Percentiles rank a stretch among this genome's conserved stretches.
phyloP scores from a whole-genome alignment of 2,113 vertebrate species.

The Seriola rivoliana region DNA sequence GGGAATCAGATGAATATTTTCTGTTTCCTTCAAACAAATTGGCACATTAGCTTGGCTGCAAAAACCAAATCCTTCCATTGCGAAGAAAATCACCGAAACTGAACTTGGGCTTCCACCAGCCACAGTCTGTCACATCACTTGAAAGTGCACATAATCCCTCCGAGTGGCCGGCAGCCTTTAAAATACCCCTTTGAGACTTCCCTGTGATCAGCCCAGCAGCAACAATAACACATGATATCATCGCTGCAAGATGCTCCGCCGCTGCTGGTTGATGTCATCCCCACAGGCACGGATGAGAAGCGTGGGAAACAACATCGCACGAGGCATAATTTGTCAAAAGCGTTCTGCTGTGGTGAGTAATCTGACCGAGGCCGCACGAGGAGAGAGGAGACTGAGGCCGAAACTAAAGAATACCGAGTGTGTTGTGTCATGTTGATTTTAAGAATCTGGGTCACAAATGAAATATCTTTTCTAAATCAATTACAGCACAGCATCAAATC shows the following conservation, averaged over 20 bases:
- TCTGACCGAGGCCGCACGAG: background rate
- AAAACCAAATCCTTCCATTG: background rate
- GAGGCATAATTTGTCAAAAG: conserved; percentile 5
- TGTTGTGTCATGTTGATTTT: background rate
- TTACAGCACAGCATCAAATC: background rate
- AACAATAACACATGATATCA: conserved; percentile 55
- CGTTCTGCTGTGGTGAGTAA: conserved; percentile 16
- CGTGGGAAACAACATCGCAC: conserved; percentile 58
- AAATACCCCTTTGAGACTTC: background rate
- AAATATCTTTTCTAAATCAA: background rate
- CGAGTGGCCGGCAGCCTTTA: background rate
- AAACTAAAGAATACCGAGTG: background rate
- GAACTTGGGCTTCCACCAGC: background rate
- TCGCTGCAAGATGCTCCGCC: conserved; percentile 14
- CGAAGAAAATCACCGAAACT: conserved; percentile 6
- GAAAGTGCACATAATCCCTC: background rate
- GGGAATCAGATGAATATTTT: background rate
- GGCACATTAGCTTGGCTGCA: background rate
- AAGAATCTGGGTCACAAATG: too few species aligned
- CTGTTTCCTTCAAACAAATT: background rate
- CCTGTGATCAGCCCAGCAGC: background rate
- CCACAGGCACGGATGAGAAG: conserved; percentile 9
- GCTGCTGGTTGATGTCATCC: conserved; percentile 40
- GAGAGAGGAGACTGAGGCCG: background rate
- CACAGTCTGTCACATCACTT: background rate